Evolutionary conservation across 92 coral and sea anemone genomes (phyloP), one percentile per base, ranked within the genome.

Genomic region (Umimayanthus chanpuru): DNA sequence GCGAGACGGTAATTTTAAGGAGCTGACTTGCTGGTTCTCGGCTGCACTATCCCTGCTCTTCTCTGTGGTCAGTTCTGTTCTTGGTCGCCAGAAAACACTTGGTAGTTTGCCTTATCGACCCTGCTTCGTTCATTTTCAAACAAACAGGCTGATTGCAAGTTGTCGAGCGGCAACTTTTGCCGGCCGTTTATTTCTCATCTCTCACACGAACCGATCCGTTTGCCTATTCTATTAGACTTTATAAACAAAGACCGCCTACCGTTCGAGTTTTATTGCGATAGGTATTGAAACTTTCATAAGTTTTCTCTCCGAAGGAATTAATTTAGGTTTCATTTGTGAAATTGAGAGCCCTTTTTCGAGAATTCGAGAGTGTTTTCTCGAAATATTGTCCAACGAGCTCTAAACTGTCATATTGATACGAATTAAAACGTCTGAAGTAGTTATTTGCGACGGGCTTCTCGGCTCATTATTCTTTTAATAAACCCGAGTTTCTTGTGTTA

Each of bases 211-310:
- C 96, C 96, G 94, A 89, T 87, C 81, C 90, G 96, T 97, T 97
- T 97, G 95, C 91, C 89, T 90, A 95, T 96, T 93, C 92, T 94
- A 97, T 97, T 96, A 92, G 94, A 94, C 94, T 89, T 88, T 92
- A 86, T 90, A 95, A 97, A 97, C 98, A 97, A 88, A 95, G 99
- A 97, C 99, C 99, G 98, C 99, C 99, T 88, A 95, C 98, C 91
- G 98, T 68, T 94, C 81, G 74, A 67, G 89, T 86, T 88, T 96
- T 96, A 96, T 94, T 94, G 96, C 98, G 81, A 77, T 81, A 90
- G 92, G 93, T 97, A 93, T 97, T 94, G 96, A 97, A 94, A 91
- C 92, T 91, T 90, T 92, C 91, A 92, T 83, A 73, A 83, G 26
- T 68, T 83, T 70, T 83, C 58, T 68, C 87, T 41, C 47, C 65